Conservation (phyloP, 2,113 vertebrate species). For the Proterorhinus semilunaris region DNA sequence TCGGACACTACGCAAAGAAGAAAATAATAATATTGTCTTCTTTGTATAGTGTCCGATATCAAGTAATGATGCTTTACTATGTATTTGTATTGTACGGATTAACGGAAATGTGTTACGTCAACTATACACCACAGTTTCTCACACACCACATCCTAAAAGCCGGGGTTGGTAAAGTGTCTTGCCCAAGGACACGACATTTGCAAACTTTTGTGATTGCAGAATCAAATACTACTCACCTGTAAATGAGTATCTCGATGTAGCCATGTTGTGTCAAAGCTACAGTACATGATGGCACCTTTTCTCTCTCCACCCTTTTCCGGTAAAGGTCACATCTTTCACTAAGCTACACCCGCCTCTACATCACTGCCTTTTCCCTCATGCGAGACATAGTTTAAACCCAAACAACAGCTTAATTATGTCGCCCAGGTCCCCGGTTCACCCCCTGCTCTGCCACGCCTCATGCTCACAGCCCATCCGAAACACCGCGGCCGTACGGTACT, state of each 20-base stretch:
- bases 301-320: neutral
- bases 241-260: neutral
- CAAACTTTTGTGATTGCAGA: too few relatives aligned
- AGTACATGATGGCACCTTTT: neutral
- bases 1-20: too few relatives aligned
- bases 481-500: constrained; percentile 11
- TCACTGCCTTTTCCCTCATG: neutral
- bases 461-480: constrained; percentile 14
- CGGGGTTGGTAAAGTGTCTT: too few relatives aligned
- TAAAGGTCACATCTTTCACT: constrained; percentile 5
- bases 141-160: too few relatives aligned
- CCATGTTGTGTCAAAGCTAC: neutral
- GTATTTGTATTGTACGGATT: too few relatives aligned
- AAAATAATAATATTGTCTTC: too few relatives aligned
- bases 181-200: too few relatives aligned
- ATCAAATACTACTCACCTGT: too few relatives aligned
- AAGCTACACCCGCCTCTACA: neutral
- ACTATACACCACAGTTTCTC: too few relatives aligned
- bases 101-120: too few relatives aligned
- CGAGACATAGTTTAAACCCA: neutral
- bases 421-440: neutral
- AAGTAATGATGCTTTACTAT: too few relatives aligned
- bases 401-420: neutral
- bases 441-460: constrained; percentile 21
- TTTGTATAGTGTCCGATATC: too few relatives aligned